Evolutionary conservation across 2,888 invertebrate species (phyloP).

Genomic region (Lithophane semibrunnea): DNA sequence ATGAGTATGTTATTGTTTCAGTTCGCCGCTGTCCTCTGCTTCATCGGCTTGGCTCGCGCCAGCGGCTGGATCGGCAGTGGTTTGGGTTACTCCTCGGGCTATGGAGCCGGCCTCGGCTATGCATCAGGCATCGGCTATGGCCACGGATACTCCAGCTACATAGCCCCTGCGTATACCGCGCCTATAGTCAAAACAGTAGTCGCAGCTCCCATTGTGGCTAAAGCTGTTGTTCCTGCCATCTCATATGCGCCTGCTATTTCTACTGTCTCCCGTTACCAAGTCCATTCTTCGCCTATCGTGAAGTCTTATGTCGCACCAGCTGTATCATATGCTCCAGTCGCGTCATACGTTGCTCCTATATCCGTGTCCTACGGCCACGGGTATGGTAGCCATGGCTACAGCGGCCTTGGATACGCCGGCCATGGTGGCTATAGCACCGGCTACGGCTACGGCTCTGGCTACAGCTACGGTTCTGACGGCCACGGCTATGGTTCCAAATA

Average conservation of each 20-base stretch:
- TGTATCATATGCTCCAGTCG: slow-evolving; percentile 56
- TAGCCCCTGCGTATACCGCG: slow-evolving; percentile 69
- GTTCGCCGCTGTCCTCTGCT: slow-evolving; percentile 75
- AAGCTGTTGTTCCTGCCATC: slow-evolving; percentile 70
- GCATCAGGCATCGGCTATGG: slow-evolving; percentile 67
- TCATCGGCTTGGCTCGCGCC: slow-evolving; percentile 75
- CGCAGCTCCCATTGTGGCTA: slow-evolving; percentile 68
- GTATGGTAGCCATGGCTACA: slow-evolving; percentile 45
- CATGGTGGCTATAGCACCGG: slow-evolving; percentile 38
- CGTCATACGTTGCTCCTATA: slow-evolving; percentile 59
- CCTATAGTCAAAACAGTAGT: slow-evolving; percentile 65
- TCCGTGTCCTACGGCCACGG: slow-evolving; percentile 50
- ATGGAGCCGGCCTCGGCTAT: slow-evolving; percentile 67
- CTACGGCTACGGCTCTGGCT: slow-evolving; percentile 54
- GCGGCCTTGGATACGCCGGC: slow-evolving; percentile 22
- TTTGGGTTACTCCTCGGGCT: slow-evolving; percentile 66
- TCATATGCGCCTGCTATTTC: slow-evolving; percentile 75
- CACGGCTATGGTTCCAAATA: slow-evolving; percentile 68
- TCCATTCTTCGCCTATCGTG: slow-evolving; percentile 70
- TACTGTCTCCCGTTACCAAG: slow-evolving; percentile 76
- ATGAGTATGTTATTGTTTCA: slow-evolving; percentile 63
- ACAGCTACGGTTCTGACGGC: slow-evolving; percentile 28
- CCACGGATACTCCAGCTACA: slow-evolving; percentile 67
- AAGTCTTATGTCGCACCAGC: slow-evolving; percentile 64
- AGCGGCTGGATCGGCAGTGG: slow-evolving; percentile 73